Conservation (phyloP, 1,140 invertebrate genomes). For the Galendromus occidentalis region DNA sequence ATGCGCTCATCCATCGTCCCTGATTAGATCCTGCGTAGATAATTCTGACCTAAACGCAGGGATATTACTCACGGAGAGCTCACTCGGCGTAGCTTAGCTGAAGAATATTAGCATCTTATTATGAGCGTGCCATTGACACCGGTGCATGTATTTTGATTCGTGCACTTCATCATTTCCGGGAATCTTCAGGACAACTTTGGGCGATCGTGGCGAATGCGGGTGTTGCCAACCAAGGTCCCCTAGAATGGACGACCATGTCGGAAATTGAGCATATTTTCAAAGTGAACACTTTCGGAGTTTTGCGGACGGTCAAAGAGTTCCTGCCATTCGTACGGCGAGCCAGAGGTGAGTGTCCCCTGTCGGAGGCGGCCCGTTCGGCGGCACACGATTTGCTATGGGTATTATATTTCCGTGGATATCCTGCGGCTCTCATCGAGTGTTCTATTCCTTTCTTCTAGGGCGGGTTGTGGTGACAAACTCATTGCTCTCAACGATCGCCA, state of each 20-base stretch:
- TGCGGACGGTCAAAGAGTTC: constrained; percentile 26
- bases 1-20: too few relatives aligned
- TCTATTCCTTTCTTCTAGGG: background rate
- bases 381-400: too few relatives aligned
- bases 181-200: constrained; percentile 19
- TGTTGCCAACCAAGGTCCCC: constrained; percentile 25
- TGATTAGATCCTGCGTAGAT: too few relatives aligned
- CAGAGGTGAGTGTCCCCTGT: constrained; percentile 26
- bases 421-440: too few relatives aligned
- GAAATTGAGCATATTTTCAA: constrained; percentile 21
- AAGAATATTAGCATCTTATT: too few relatives aligned
- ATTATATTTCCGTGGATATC: too few relatives aligned
- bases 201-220: constrained; percentile 29
- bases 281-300: constrained; percentile 28
- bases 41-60: too few relatives aligned
- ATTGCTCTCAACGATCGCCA: constrained; percentile 13
- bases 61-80: too few relatives aligned
- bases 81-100: too few relatives aligned
- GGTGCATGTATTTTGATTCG: too few relatives aligned
- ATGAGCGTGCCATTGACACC: too few relatives aligned
- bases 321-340: constrained; percentile 25
- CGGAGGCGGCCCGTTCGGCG: background rate
- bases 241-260: constrained; percentile 20
- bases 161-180: too few relatives aligned
- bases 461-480: constrained; percentile 16